A percentile compares a stretch with the other conserved stretches of the same genome.
Conservation (phyloP, 2,888 invertebrate species). For the Watsonalla binaria region DNA sequence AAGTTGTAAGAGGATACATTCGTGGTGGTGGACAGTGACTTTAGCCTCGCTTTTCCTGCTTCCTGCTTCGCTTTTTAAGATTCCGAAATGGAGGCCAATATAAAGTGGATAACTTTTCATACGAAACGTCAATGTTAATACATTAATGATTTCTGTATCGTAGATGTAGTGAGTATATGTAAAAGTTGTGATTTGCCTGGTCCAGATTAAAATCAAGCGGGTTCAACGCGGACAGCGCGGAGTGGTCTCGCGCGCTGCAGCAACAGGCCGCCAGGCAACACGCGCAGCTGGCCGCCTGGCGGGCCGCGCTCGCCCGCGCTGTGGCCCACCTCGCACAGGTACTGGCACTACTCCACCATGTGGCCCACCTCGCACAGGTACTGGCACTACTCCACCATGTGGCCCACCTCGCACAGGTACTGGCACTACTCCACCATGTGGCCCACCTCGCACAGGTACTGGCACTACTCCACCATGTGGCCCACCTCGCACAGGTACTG, state of each 20-base stretch:
- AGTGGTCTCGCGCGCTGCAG: conserved; percentile 89
- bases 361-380: conserved; percentile 6
- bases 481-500: background rate
- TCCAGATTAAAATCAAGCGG: conserved; percentile 71
- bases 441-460: conserved; percentile 85
- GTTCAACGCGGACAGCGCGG: conserved; percentile 80
- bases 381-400: background rate
- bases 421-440: conserved; percentile 45
- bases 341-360: conserved; percentile 12
- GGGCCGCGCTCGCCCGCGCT: conserved; percentile 84
- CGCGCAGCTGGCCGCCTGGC: conserved; percentile 90
- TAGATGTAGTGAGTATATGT: no score
- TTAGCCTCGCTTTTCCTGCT: no score
- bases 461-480: conserved; percentile 8
- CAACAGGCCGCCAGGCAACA: conserved; percentile 90
- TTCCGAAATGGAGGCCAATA: no score
- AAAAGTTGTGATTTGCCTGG: background rate
- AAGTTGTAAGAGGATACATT: no score
- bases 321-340: conserved; percentile 87
- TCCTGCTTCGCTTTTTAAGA: no score
- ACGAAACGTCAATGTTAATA: no score
- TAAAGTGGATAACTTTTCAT: no score
- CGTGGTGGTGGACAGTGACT: no score
- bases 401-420: background rate
- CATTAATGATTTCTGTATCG: no score